These are phyloP conservation scores for Parnassius apollo DNA, from an alignment of 2,888 invertebrate genomes.

Conservation along the genomic window DNA sequence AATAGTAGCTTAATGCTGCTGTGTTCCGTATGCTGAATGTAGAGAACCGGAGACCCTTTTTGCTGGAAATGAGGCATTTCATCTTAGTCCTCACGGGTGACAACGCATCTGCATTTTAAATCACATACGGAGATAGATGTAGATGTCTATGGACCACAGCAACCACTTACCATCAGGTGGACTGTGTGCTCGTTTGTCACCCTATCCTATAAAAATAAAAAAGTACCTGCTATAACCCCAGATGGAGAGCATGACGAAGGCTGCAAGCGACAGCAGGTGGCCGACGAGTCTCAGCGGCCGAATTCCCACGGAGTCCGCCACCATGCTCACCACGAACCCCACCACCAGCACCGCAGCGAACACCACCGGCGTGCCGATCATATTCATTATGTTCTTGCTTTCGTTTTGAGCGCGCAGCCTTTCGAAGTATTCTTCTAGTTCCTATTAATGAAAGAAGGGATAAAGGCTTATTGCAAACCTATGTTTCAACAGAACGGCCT, in stretches of 20 bases:
- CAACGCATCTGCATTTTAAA: too few species aligned
- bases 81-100: too few species aligned
- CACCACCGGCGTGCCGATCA: conserved; percentile 95
- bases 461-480: too few species aligned
- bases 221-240: conserved; percentile 93
- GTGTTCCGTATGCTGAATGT: too few species aligned
- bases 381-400: conserved; percentile 97
- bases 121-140: too few species aligned
- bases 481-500: too few species aligned
- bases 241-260: conserved; percentile 86
- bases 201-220: not conserved
- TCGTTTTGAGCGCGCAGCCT: conserved; percentile 96
- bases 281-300: conserved; percentile 89
- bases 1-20: too few species aligned
- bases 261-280: conserved; percentile 86
- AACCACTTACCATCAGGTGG: too few species aligned
- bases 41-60: too few species aligned
- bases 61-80: too few species aligned
- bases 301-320: conserved; percentile 89
- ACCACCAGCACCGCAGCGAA: conserved; percentile 90
- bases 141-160: too few species aligned
- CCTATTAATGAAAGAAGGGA: conserved; percentile 68
- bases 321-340: conserved; percentile 90
- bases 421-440: conserved; percentile 89
- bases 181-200: too few species aligned